These are phyloP conservation scores for Dallia pectoralis DNA, from an alignment of 2,797 vertebrate genomes.

Conservation along the genomic window DNA sequence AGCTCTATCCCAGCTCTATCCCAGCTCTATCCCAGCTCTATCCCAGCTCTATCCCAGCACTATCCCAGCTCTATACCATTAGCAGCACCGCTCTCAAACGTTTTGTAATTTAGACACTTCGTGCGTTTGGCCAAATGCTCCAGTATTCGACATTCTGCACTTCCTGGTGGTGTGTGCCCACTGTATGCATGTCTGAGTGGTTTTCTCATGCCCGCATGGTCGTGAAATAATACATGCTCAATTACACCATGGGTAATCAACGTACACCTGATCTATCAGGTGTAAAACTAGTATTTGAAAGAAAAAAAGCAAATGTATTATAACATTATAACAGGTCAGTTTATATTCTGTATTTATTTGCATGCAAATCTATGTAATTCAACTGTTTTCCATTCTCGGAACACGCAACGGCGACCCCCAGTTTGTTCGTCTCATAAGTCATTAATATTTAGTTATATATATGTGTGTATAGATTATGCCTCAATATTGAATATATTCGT, in stretches of 20 bases:
- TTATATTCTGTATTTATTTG: neutral
- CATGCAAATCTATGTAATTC: neutral
- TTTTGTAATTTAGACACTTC: slow-evolving; percentile 15
- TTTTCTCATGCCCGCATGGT: slow-evolving; percentile 3
- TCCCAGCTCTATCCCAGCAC: no score
- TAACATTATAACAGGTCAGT: neutral
- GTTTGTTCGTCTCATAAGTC: neutral
- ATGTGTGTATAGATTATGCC: neutral
- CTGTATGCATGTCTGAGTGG: neutral
- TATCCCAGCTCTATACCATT: no score
- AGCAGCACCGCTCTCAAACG: slow-evolving; percentile 6
- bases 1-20: no score
- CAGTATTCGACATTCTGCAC: slow-evolving; percentile 12
- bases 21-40: no score
- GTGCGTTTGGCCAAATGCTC: neutral
- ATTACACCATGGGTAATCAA: slow-evolving; percentile 14
- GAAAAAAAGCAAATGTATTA: no score
- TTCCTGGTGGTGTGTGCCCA: slow-evolving; percentile 11
- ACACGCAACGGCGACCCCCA: neutral
- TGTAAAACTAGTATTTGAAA: neutral
- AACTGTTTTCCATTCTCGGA: neutral
- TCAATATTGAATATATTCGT: no score
- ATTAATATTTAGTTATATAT: neutral
- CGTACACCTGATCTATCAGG: neutral
- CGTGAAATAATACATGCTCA: slow-evolving; percentile 37